Base-by-base conservation (phyloP, 2,888 invertebrate species). In the Slavum lentiscoides region DNA sequence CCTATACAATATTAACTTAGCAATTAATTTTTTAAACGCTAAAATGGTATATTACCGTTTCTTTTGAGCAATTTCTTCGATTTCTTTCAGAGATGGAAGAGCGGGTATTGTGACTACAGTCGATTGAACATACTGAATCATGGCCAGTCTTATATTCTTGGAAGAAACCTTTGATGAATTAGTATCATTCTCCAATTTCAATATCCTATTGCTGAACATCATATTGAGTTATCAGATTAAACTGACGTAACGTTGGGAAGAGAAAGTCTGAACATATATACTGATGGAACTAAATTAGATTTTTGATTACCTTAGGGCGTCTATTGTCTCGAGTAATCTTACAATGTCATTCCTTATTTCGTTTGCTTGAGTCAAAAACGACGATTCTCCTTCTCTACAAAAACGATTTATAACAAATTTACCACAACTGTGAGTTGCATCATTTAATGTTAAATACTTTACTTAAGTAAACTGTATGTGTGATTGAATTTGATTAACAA, bases 321-420 rank as follows among this genome's bases (percentile, higher is more conserved):
- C 97, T 80, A 98, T 92, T 83, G 91, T 91, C 87, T 97, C 97
- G 0, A 95, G 97, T 76, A 94, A 89, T 86, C 93, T 93, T 1
- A 95, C 92, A 70, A 98, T 92, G 85, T 94, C 93, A 0, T 92
- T 90, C 82, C 96, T 90, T 85, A 96, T 88, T 5, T 92, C 90
- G 86, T 95, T 94, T 13, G 96, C 95, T 86, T 96, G 95, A 49
- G 91, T 89, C 77, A 97, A 87, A 83, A 95, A 97, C 2, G 93
- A 93, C 0, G 94, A 92, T 87, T 98, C 97, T n/a, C 98, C 98
- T 81, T 92, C 91, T 84, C 93, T 90, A 84, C 83, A 86, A 86
- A 81, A 73, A 64, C 17, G 59, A 64, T 23, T n/a, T 19, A 59
- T 2, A 67, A 68, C 59, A 64, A 39, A 69, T 17, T 19, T 15